These are phyloP conservation scores for Chaunax sp. DNA, from an alignment of 2,797 vertebrate genomes.

Conservation along the genomic window DNA sequence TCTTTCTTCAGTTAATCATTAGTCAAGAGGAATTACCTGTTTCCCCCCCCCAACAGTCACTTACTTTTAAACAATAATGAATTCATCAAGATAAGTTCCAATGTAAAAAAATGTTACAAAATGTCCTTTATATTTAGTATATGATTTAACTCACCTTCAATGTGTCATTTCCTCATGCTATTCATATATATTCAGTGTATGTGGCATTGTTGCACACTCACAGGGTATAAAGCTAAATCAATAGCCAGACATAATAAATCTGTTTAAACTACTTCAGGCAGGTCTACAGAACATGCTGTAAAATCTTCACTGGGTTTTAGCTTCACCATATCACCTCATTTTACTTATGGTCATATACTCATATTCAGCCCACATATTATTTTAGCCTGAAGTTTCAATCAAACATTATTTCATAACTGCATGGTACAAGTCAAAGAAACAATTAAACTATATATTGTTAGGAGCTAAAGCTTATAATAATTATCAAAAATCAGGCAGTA, in stretches of 20 bases:
- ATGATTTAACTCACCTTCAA: background rate
- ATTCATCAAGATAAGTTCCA: background rate
- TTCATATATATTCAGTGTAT: background rate
- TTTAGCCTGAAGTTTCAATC: slow-evolving; percentile 5
- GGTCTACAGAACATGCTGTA: background rate
- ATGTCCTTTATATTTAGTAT: background rate
- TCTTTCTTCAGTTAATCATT: slow-evolving; percentile 41
- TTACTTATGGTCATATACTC: no score
- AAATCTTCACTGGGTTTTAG: slow-evolving; percentile 4
- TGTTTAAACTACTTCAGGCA: slow-evolving; percentile 12
- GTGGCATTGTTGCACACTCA: background rate
- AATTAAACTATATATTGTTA: no score
- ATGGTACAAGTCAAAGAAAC: no score
- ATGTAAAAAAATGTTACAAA: background rate
- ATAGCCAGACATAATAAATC: slow-evolving; percentile 67
- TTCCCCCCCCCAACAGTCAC: background rate
- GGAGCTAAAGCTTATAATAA: no score
- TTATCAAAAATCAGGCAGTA: no score
- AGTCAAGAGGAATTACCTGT: slow-evolving; percentile 13
- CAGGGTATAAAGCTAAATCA: slow-evolving; percentile 62
- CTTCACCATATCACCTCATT: background rate
- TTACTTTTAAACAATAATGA: slow-evolving; percentile 9
- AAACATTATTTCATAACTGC: no score
- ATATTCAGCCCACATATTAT: no score
- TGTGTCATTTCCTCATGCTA: background rate